Conservation (phyloP, 2,113 vertebrate genomes). For the Elachura formosa region DNA sequence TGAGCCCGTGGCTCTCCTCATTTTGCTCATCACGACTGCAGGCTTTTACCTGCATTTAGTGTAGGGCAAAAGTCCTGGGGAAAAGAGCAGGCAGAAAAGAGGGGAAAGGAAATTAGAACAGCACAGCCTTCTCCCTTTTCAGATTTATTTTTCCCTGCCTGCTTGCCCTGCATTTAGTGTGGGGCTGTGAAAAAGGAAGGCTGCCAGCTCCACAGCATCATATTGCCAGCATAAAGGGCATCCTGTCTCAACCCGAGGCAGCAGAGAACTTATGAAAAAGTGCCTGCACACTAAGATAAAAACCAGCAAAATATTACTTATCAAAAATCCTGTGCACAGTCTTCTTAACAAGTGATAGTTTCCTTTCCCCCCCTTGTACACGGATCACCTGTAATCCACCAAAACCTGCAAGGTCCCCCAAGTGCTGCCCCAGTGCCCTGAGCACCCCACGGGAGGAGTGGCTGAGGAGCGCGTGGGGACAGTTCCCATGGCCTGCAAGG, state of each 20-base stretch:
- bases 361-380: not conserved
- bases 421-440: not conserved
- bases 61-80: not conserved
- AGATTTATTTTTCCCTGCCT: not conserved
- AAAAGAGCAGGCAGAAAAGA: not conserved
- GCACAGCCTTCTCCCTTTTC: not conserved
- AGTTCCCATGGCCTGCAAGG: not conserved
- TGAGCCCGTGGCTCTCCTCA: not conserved
- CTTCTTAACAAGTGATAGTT: not conserved
- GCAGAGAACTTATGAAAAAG: not conserved
- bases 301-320: not conserved
- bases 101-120: not conserved
- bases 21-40: not conserved
- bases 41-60: not conserved
- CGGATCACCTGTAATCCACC: not conserved
- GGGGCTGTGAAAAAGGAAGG: not conserved
- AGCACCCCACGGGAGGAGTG: accelerated
- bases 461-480: accelerated
- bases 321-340: not conserved
- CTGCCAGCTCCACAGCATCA: not conserved
- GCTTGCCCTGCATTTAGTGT: not conserved
- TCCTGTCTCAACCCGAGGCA: not conserved
- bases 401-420: not conserved
- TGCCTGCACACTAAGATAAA: not conserved
- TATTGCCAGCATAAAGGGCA: not conserved